Evolutionary conservation across 2,113 vertebrate species (phyloP), one percentile per base, ranked within the genome.

Genomic region (Centropus unirufus): DNA sequence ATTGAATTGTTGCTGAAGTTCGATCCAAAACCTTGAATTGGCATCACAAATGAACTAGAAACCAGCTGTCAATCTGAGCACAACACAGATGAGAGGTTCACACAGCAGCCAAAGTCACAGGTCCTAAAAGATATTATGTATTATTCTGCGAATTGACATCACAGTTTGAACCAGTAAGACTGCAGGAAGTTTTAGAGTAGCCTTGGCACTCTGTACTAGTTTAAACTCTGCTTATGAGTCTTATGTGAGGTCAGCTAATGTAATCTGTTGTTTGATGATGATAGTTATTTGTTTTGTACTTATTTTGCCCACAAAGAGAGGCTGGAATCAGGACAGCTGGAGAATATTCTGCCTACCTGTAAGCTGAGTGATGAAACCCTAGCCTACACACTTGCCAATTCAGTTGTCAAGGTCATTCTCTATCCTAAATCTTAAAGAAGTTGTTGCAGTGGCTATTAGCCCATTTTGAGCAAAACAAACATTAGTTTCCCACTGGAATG

Each of bases 81-180:
- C 3, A 2, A 40, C 5, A 8, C 5, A 20, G 22, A 16, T 3
- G 0, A 32, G 57, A 11, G 14, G 5, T n/a, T 49, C 22, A 29
- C 8, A 17, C 4, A 30, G 75, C 20, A 83, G 52, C 15, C 20
- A 34, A 47, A 40, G 26, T 26, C 29, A 24, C 12, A 22, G 40
- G 22, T 14, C 51, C 17, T 8, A 17, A 81, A 44, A 30, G 9
- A 5, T 51, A 2, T 15, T 26, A 24, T 7, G 12, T 44, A 22
- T 39, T 24, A 62, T 15, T 9, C 30, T 24, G 3, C 20, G 16
- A 52, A 8, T 2, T 2, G 0, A 54, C 30, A 54, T 1, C 4
- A 2, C 22, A 47, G 42, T 64, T 70, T 1, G 1, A 24, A 16
- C 14, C 19, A 39, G 46, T 52, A 42, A 42, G 62, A 66, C 47